phyloP scores from a whole-genome alignment of 2,888 invertebrate species.

The Pyralis farinalis region DNA sequence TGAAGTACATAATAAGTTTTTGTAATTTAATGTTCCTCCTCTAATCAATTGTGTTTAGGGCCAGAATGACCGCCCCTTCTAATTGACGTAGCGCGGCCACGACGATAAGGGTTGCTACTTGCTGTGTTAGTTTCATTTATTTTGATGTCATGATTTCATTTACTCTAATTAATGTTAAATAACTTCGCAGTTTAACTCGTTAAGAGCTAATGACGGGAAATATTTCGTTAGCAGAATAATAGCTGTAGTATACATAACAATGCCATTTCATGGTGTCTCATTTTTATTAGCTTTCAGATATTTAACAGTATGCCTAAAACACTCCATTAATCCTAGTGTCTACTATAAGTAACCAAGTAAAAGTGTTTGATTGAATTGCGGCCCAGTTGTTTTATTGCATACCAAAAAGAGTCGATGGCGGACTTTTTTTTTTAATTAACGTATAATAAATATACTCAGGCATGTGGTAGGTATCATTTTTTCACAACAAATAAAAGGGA shows the following conservation, averaged over 20 bases:
- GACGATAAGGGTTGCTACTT: background rate
- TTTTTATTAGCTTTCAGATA: background rate
- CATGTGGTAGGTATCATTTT: too few species aligned
- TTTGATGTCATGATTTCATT: conserved; percentile 5
- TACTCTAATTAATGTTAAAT: conserved; percentile 2
- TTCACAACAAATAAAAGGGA: too few species aligned
- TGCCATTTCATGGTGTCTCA: background rate
- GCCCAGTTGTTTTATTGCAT: too few species aligned
- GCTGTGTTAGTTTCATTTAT: conserved; percentile 4
- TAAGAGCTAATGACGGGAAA: background rate
- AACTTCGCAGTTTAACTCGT: background rate
- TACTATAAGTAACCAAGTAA: too few species aligned
- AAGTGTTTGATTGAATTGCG: too few species aligned
- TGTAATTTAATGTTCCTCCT: background rate
- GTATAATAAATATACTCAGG: too few species aligned
- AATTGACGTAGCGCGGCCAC: background rate
- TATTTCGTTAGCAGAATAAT: background rate
- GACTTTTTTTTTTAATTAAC: too few species aligned
- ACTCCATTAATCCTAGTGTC: too few species aligned
- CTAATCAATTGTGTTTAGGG: background rate
- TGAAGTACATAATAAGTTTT: background rate
- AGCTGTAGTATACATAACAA: background rate
- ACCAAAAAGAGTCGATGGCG: too few species aligned
- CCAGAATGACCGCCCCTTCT: conserved; percentile 1
- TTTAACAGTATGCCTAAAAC: too few species aligned